A percentile compares a stretch with the other conserved stretches of the same genome.
Evolutionary conservation across 2,113 vertebrate species (phyloP).

Genomic region (Rousettus leschenaultii): DNA sequence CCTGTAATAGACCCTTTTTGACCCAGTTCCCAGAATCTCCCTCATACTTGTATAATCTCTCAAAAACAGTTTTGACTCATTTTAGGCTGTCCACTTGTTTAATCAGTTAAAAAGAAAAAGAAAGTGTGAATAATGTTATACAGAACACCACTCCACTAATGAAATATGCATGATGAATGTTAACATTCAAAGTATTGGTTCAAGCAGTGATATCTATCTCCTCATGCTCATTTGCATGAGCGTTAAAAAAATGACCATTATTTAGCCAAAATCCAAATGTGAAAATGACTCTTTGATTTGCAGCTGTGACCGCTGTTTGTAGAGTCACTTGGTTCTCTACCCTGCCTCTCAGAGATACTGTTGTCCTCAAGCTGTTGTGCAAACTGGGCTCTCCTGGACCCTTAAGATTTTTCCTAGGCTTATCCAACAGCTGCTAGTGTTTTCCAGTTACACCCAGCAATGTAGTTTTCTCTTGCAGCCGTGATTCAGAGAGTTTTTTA

Average conservation of each 20-base stretch:
- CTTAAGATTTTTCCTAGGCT: slow-evolving; percentile 19
- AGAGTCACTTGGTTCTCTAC: slow-evolving; percentile 37
- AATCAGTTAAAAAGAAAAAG: neutral
- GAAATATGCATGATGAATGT: neutral
- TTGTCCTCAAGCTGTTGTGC: neutral
- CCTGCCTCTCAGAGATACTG: neutral
- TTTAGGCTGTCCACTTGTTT: slow-evolving; percentile 31
- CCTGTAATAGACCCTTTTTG: neutral
- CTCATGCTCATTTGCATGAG: neutral
- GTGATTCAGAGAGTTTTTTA: neutral
- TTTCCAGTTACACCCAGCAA: slow-evolving; percentile 23
- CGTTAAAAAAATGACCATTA: neutral
- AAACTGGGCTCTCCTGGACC: neutral
- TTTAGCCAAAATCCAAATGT: slow-evolving; percentile 32
- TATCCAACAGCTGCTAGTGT: slow-evolving; percentile 24
- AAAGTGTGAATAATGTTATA: neutral
- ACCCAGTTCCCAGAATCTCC: neutral
- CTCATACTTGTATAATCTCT: neutral
- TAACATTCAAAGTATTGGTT: slow-evolving; percentile 15
- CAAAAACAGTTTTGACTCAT: neutral
- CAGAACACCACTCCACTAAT: neutral
- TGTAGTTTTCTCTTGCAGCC: slow-evolving; percentile 7
- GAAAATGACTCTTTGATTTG: slow-evolving; percentile 35
- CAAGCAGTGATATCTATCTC: slow-evolving; percentile 9
- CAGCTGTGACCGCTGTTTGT: neutral